A percentile compares a stretch with the other conserved stretches of the same genome.
Conservation (phyloP, 2,888 invertebrate species). For the Lysandra bellargus region DNA sequence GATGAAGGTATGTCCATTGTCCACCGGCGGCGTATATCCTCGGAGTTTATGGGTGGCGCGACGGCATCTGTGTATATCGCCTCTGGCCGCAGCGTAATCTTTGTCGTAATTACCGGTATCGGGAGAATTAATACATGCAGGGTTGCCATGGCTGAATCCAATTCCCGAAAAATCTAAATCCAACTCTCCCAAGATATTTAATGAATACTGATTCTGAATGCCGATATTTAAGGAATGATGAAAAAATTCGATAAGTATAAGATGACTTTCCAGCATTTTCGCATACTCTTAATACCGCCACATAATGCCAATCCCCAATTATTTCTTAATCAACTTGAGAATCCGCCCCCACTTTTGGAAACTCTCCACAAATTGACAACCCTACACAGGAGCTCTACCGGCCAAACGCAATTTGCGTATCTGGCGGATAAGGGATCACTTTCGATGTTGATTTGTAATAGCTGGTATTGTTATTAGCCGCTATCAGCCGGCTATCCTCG, state of each 20-base stretch:
- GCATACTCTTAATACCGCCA: no score
- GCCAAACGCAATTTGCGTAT: slow-evolving; percentile 62
- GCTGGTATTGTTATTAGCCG: slow-evolving; percentile 20
- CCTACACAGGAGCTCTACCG: slow-evolving; percentile 45
- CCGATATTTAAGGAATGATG: no score
- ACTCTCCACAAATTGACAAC: background rate
- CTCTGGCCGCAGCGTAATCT: slow-evolving; percentile 24
- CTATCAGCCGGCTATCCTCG: background rate
- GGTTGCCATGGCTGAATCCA: background rate
- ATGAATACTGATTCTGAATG: no score
- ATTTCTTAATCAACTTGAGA: background rate
- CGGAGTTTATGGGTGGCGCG: slow-evolving; percentile 10
- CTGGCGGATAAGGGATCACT: slow-evolving; percentile 31
- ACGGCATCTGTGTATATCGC: slow-evolving; percentile 17
- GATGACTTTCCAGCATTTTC: no score
- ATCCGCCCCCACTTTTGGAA: background rate
- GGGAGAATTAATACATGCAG: slow-evolving; percentile 43
- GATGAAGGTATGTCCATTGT: slow-evolving; percentile 22
- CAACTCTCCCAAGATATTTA: no score
- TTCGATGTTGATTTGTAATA: slow-evolving; percentile 14
- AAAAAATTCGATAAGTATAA: no score
- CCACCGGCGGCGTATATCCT: slow-evolving; percentile 1
- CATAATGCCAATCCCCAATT: background rate
- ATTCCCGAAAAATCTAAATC: background rate
- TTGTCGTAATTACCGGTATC: slow-evolving; percentile 45